A percentile compares a stretch with the other conserved stretches of the same genome.
phyloP scores from a whole-genome alignment of 2,888 invertebrate genomes.

The Opisthograptis luteolata region DNA sequence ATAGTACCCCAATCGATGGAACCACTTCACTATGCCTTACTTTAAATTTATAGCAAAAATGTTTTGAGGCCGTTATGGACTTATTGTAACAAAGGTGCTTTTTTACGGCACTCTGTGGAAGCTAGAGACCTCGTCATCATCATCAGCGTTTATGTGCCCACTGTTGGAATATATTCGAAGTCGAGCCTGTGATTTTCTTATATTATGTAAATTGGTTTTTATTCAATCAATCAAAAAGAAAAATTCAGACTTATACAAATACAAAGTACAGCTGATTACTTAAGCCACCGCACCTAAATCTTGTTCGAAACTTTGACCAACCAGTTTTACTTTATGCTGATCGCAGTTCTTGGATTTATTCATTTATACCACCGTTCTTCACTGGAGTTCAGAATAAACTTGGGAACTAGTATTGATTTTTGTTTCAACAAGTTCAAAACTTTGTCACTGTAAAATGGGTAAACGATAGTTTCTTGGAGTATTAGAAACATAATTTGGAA shows the following conservation, averaged over 20 bases:
- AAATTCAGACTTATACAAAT: too few relatives aligned
- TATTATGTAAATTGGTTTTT: background rate
- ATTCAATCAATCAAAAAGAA: background rate
- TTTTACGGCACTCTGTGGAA: too few relatives aligned
- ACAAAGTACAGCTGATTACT: background rate
- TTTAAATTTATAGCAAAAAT: constrained; percentile 32
- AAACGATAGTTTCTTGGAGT: too few relatives aligned
- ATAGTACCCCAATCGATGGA: constrained; percentile 56
- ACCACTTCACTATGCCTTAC: constrained; percentile 33
- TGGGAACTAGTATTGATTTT: constrained; percentile 1
- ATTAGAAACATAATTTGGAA: too few relatives aligned
- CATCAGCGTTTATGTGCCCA: too few relatives aligned
- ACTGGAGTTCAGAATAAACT: constrained; percentile 1
- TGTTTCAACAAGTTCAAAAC: too few relatives aligned
- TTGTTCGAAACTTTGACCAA: background rate
- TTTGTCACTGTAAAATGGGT: too few relatives aligned
- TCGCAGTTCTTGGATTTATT: background rate
- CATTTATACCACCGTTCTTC: background rate
- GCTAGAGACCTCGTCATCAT: too few relatives aligned
- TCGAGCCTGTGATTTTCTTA: too few relatives aligned
- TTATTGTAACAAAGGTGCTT: too few relatives aligned
- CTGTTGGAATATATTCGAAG: too few relatives aligned
- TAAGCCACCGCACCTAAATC: background rate
- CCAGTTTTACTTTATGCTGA: constrained; percentile 3
- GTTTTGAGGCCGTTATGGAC: constrained; percentile 26